Percentiles rank a stretch among this genome's conserved stretches.
Conservation (phyloP, 2,888 invertebrate genomes). For the Agrotis exclamationis region DNA sequence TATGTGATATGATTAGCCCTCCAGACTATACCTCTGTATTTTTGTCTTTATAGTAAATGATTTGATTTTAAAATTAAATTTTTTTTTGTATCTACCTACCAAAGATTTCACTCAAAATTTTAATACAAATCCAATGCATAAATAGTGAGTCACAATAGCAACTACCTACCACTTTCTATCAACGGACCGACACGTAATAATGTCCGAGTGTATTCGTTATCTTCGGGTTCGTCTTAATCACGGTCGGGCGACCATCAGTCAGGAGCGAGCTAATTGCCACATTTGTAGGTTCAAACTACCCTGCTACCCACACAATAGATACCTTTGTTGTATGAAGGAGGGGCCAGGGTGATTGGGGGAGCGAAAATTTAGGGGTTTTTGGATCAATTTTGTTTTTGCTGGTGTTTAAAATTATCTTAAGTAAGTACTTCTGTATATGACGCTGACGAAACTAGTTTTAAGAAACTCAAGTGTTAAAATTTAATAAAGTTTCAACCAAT, state of each 20-base stretch:
- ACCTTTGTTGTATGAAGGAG: constrained; percentile 46
- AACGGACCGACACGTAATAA: constrained; percentile 28
- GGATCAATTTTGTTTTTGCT: not conserved
- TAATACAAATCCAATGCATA: too few species aligned
- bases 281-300: constrained; percentile 83
- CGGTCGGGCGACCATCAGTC: constrained; percentile 80
- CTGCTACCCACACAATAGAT: constrained; percentile 45
- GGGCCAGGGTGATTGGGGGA: not conserved
- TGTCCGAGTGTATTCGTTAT: constrained; percentile 74
- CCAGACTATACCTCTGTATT: too few species aligned
- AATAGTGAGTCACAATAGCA: not conserved
- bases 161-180: not conserved
- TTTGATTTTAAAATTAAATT: too few species aligned
- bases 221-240: constrained; percentile 85
- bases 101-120: too few species aligned
- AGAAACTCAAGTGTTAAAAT: too few species aligned
- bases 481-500: too few species aligned
- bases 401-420: too few species aligned
- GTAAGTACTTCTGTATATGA: too few species aligned
- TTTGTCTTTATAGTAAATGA: too few species aligned
- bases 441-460: too few species aligned
- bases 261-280: constrained; percentile 83
- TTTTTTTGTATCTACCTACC: too few species aligned
- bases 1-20: too few species aligned
- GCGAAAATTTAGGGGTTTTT: constrained; percentile 14